Percentiles rank a stretch among this genome's conserved stretches.
Evolutionary conservation across 1,140 invertebrate genomes (phyloP).

Genomic region (Diuraphis noxia): DNA sequence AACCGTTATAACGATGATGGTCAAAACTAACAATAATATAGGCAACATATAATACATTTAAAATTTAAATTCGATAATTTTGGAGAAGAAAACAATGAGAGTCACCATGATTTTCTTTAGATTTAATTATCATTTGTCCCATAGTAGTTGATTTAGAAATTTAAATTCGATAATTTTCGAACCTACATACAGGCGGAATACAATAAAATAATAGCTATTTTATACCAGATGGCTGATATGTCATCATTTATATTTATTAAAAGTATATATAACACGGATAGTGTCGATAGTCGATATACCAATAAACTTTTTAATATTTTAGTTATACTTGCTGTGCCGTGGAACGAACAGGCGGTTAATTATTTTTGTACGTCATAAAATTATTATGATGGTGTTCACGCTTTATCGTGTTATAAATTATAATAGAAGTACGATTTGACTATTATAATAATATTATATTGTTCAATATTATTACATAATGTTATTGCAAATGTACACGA

Average conservation of each 20-base stretch:
- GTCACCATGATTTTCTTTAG: too few relatives aligned
- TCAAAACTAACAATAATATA: not conserved
- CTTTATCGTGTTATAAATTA: not conserved
- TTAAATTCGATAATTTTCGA: not conserved
- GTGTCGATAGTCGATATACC: not conserved
- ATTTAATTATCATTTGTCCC: too few relatives aligned
- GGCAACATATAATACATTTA: not conserved
- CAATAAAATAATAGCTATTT: not conserved
- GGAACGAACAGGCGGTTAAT: not conserved
- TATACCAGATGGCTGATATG: too few relatives aligned
- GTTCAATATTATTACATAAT: not conserved
- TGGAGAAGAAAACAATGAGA: too few relatives aligned
- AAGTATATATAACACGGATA: not conserved
- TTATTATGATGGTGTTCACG: not conserved
- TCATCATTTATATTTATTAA: not conserved
- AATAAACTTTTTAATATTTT: not conserved
- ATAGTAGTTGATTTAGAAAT: too few relatives aligned
- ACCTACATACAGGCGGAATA: not conserved
- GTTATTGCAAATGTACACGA: not conserved
- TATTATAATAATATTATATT: too few relatives aligned
- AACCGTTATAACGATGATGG: not conserved
- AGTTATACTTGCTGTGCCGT: not conserved
- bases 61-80: not conserved
- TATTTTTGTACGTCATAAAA: not conserved
- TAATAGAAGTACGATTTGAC: too few relatives aligned